Conservation (phyloP, 2,888 invertebrate species). For the Linyphia triangularis region DNA sequence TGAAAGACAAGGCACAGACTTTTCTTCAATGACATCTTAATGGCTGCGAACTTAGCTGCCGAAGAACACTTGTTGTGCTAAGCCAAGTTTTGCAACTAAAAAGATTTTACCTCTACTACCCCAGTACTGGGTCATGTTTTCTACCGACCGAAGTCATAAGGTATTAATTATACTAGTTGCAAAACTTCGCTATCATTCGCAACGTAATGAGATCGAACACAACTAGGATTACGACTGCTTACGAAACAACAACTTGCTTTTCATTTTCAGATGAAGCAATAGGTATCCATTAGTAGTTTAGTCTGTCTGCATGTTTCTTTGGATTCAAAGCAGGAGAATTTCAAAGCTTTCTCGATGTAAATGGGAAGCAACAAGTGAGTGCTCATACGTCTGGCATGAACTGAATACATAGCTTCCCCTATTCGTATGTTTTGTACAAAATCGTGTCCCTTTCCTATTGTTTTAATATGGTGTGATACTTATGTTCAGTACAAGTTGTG, state of each 20-base stretch:
- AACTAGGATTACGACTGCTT: not conserved
- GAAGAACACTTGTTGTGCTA: slow-evolving; percentile 12
- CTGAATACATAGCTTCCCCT: slow-evolving; percentile 12
- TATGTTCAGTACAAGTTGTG: slow-evolving; percentile 46
- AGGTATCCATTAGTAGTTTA: slow-evolving; percentile 47
- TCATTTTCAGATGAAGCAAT: slow-evolving; percentile 45
- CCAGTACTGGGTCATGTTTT: slow-evolving; percentile 41
- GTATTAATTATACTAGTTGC: slow-evolving; percentile 45
- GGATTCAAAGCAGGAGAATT: slow-evolving; percentile 28
- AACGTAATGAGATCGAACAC: not conserved
- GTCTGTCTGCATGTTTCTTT: slow-evolving; percentile 54
- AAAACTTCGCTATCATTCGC: slow-evolving; percentile 50
- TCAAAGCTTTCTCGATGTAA: slow-evolving; percentile 14
- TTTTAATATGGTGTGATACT: slow-evolving; percentile 1
- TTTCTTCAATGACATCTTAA: slow-evolving; percentile 2
- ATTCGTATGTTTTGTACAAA: slow-evolving; percentile 11
- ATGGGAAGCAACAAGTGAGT: not conserved
- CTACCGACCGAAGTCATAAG: slow-evolving; percentile 19
- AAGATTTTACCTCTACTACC: slow-evolving; percentile 47
- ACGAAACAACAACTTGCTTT: slow-evolving; percentile 28
- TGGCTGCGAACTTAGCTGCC: slow-evolving; percentile 23
- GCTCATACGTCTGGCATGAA: slow-evolving; percentile 29
- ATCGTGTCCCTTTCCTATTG: slow-evolving; percentile 27
- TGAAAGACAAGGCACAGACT: not conserved
- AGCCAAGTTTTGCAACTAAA: slow-evolving; percentile 58